Conservation (phyloP, 2,797 vertebrate genomes). For the Xenops minutus region DNA sequence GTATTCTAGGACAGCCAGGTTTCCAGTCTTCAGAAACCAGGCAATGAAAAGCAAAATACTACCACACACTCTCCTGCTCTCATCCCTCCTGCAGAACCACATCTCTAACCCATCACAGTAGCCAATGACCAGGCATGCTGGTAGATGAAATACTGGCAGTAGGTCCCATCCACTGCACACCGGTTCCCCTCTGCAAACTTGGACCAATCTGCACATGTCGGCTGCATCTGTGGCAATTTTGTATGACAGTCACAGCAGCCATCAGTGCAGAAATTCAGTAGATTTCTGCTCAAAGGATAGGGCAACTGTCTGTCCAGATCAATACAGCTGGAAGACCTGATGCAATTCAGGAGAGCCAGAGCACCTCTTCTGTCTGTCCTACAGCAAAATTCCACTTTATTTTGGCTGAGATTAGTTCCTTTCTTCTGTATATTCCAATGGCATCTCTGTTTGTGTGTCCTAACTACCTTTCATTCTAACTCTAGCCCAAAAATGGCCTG, state of each 20-base stretch:
- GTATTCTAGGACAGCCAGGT: neutral
- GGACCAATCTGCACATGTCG: neutral
- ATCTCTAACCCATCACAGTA: neutral
- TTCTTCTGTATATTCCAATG: neutral
- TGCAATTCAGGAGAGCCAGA: neutral
- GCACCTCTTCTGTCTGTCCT: neutral
- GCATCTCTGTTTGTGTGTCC: neutral
- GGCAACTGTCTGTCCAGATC: neutral
- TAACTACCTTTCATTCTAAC: neutral
- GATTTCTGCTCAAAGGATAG: neutral
- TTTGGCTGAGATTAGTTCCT: neutral
- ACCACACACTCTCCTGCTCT: neutral
- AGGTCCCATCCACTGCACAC: neutral
- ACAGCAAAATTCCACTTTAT: neutral
- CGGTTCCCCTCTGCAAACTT: rapidly evolving
- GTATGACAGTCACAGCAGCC: neutral
- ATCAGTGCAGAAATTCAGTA: neutral
- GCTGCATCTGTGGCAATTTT: neutral
- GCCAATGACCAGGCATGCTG: neutral
- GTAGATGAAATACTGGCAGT: neutral
- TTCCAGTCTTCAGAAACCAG: neutral
- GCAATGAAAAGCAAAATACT: neutral
- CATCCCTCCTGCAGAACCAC: neutral
- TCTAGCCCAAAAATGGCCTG: neutral
- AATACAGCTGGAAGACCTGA: neutral